A percentile compares a stretch with the other conserved stretches of the same genome.
Evolutionary conservation across 2,888 invertebrate species (phyloP).

Genomic region (Epiperipatus broadwayi): DNA sequence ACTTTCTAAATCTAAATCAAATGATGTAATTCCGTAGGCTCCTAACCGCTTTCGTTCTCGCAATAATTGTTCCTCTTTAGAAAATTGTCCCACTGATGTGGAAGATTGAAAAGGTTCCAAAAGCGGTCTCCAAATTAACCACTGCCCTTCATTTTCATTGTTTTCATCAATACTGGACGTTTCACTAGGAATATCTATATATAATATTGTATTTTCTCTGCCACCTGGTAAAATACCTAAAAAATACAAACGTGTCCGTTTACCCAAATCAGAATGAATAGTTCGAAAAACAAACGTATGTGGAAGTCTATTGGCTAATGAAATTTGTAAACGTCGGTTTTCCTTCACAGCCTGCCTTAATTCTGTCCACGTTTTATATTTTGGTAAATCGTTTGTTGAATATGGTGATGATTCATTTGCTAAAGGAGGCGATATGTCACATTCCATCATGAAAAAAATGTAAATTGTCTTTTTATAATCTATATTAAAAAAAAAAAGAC

Average conservation of each 20-base stretch:
- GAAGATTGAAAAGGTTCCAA: slow-evolving; percentile 53
- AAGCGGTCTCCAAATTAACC: slow-evolving; percentile 49
- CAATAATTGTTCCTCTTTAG: slow-evolving; percentile 79
- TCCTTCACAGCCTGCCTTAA: slow-evolving; percentile 25
- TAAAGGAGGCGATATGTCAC: too few species aligned
- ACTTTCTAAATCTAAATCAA: slow-evolving; percentile 58
- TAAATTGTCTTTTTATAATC: too few species aligned
- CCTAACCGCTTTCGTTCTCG: slow-evolving; percentile 78
- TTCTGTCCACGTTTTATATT: slow-evolving; percentile 26
- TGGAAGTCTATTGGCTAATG: slow-evolving; percentile 24
- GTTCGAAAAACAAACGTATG: slow-evolving; percentile 25
- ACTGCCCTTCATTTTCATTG: too few species aligned
- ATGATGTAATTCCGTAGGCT: slow-evolving; percentile 69
- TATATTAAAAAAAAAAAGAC: too few species aligned
- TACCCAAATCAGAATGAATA: slow-evolving; percentile 20
- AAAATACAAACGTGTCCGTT: slow-evolving; percentile 57
- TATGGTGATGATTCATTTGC: too few species aligned
- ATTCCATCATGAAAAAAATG: too few species aligned
- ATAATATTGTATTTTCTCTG: slow-evolving; percentile 72
- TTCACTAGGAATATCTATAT: slow-evolving; percentile 52
- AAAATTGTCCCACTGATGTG: slow-evolving; percentile 49
- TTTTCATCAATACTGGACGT: too few species aligned
- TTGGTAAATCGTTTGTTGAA: slow-evolving; percentile 13
- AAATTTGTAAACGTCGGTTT: slow-evolving; percentile 23
- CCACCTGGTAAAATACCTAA: slow-evolving; percentile 66